These are phyloP conservation scores for Nephrotoma flavescens DNA, from an alignment of 2,888 invertebrate genomes.

Conservation along the genomic window DNA sequence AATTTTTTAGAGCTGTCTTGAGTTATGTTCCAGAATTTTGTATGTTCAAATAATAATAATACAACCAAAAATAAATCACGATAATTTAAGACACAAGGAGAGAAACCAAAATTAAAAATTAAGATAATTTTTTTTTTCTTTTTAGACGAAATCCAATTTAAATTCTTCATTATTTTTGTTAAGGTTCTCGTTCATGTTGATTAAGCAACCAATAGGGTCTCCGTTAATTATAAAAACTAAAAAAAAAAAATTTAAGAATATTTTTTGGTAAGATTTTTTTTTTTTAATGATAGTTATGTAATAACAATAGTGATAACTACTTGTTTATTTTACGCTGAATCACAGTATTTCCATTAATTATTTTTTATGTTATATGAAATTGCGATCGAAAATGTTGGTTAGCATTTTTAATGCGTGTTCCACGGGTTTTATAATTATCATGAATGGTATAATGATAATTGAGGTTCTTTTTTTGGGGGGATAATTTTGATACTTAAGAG, in stretches of 20 bases:
- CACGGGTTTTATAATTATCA: neutral
- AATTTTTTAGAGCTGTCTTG: neutral
- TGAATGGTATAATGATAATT: neutral
- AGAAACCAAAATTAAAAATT: neutral
- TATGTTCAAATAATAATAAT: neutral
- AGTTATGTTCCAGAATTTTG: neutral
- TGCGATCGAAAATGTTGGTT: neutral
- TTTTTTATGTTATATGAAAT: neutral
- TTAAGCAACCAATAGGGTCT: neutral
- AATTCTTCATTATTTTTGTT: neutral
- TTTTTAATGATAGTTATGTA: neutral
- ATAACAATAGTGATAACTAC: neutral
- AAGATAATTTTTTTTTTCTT: neutral
- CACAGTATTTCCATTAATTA: neutral
- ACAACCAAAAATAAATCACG: neutral
- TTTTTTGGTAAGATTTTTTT: neutral
- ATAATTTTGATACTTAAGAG: neutral
- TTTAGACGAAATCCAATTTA: neutral
- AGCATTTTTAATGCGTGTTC: neutral
- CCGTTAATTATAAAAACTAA: neutral
- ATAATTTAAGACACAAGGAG: neutral
- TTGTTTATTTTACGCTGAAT: neutral
- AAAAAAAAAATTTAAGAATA: neutral
- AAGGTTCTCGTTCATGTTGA: neutral
- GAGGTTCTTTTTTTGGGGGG: neutral